These are phyloP conservation scores for Atta cephalotes DNA, from an alignment of 1,140 invertebrate genomes.

Conservation along the genomic window DNA sequence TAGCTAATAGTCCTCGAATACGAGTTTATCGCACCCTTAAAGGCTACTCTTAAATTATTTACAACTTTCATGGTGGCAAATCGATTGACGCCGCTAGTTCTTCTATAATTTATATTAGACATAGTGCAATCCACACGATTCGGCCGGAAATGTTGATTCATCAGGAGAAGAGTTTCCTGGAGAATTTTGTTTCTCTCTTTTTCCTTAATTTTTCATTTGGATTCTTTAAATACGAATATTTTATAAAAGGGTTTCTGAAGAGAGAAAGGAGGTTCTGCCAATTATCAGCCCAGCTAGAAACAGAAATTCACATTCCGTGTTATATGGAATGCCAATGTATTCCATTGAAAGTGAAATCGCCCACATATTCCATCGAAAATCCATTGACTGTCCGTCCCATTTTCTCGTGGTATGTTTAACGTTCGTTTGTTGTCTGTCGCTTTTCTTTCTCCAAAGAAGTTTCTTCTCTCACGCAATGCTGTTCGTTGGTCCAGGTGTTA, in stretches of 20 bases:
- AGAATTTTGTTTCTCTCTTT: constrained; percentile 23
- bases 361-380: not conserved
- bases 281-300: constrained; percentile 70
- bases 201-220: not conserved
- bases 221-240: constrained; percentile 36
- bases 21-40: not conserved
- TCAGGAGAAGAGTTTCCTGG: constrained; percentile 17
- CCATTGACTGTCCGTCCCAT: constrained; percentile 10
- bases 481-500: constrained; percentile 53
- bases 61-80: constrained; percentile 58
- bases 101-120: constrained; percentile 35
- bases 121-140: constrained; percentile 23
- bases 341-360: not conserved
- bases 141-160: constrained; percentile 8
- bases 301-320: constrained; percentile 65
- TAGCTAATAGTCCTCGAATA: constrained; percentile 10
- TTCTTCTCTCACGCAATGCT: constrained; percentile 60
- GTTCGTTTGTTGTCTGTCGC: constrained; percentile 29
- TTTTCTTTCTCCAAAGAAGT: constrained; percentile 15
- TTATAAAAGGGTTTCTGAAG: constrained; percentile 24
- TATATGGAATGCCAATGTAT: not conserved
- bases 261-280: constrained; percentile 47
- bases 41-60: constrained; percentile 66
- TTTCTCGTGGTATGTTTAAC: constrained; percentile 1
- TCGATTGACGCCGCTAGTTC: constrained; percentile 13